Percentiles rank a stretch among this genome's conserved stretches.
Evolutionary conservation across 2,797 vertebrate species (phyloP).

Genomic region (Pantherophis alleghaniensis): DNA sequence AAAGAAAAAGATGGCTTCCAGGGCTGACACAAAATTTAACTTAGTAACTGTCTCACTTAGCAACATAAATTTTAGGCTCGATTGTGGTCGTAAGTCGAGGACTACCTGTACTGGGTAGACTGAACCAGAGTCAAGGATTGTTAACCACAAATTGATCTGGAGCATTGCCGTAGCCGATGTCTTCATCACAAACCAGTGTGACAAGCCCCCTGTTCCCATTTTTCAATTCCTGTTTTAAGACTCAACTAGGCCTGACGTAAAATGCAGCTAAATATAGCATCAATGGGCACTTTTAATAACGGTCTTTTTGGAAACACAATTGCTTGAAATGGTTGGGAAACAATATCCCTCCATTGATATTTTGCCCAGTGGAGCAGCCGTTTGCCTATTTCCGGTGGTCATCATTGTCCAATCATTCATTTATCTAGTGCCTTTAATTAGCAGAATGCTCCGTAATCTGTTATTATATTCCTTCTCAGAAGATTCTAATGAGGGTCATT

Average conservation of each 20-base stretch:
- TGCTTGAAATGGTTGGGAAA: not conserved
- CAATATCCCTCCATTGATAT: not conserved
- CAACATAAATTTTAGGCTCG: not conserved
- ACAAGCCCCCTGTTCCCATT: not conserved
- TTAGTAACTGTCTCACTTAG: not conserved
- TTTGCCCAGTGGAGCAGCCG: not conserved
- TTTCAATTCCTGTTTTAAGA: not conserved
- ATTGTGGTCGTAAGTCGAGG: accelerated
- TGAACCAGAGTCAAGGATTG: not conserved
- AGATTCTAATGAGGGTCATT: not conserved
- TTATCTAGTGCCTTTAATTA: not conserved
- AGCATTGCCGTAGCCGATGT: not conserved
- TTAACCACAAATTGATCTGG: not conserved
- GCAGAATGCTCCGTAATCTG: not conserved
- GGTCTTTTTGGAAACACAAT: not conserved
- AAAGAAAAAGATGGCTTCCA: no score
- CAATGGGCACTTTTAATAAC: not conserved
- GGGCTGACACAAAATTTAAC: not conserved
- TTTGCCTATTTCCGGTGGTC: not conserved
- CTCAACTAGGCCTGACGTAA: not conserved
- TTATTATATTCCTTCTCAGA: not conserved
- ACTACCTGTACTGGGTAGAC: not conserved
- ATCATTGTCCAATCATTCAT: not conserved
- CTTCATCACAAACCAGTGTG: not conserved
- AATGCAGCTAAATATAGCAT: not conserved